Evolutionary conservation across 2,113 vertebrate species (phyloP), one percentile per base, ranked within the genome.

Genomic region (Phyllopteryx taeniolatus): DNA sequence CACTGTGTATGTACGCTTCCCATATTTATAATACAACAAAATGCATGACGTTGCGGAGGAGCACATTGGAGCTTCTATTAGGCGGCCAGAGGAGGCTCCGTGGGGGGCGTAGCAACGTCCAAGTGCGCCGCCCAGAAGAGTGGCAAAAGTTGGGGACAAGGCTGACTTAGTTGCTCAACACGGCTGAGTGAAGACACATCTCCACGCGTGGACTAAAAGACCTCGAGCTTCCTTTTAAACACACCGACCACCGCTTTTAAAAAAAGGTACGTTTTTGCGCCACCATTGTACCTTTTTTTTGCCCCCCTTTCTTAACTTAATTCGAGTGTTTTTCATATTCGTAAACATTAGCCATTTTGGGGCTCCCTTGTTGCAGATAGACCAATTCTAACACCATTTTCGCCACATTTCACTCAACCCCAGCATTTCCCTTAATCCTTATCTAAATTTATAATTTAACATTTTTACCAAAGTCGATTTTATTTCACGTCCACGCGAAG

Each of bases 111-210:
- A 57, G 47, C 44, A 64, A 79, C 82, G 76, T 75, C 35, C 61
- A 39, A 13, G 44, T 51, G 81, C 78, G 31, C 84, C 88, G 80
- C 81, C 83, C 87, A 78, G 72, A 42, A 75, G 7, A 77, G 44
- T 20, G 63, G 15, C 76, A 60, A 87, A 90, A 87, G 15, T 90
- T 90, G 74, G 65, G 72, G 44, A 47, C 84, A 81, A 88, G 73
- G 86, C 81, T 79, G 66, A 65, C 59, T 62, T 39, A 39, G 35
- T 39, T 31, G 60, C 67, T 72, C 66, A 27, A 71, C 68, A 64
- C 14, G 46, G 75, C 72, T 70, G 76, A 78, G 57, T 19, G 66
- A 73, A 68, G 67, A 54, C 70, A 67, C 82, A 69, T 81, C 78
- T 51, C 51, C 14, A 46, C 27, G 44, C 27, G 73, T 87, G 87